phyloP scores from a whole-genome alignment of 2,888 invertebrate genomes.

The Sesamia inferens region DNA sequence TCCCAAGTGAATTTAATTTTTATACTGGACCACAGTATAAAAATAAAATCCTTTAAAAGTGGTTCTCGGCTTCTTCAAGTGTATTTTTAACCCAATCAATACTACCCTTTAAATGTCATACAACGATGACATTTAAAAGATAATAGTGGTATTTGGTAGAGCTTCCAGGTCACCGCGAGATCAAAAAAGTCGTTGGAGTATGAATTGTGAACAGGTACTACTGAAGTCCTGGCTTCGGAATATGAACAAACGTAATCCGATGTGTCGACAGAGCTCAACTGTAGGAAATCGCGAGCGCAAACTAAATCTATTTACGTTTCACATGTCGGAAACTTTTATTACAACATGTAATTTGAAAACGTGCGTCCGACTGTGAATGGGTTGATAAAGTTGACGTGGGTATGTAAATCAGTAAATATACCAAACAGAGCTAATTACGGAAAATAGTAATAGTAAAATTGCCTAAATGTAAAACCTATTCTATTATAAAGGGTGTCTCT shows the following conservation, averaged over 20 bases:
- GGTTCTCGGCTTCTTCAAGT: too few species aligned
- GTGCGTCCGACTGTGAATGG: conserved; percentile 4
- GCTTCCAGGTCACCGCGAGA: too few species aligned
- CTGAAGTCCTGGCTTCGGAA: conserved; percentile 17
- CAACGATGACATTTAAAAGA: too few species aligned
- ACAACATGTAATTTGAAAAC: conserved; percentile 32
- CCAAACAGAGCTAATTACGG: neutral
- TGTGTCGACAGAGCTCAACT: conserved; percentile 34
- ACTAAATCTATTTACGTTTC: conserved; percentile 44
- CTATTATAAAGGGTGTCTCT: too few species aligned
- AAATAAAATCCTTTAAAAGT: too few species aligned
- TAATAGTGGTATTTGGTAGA: too few species aligned
- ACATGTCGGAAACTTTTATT: conserved; percentile 26
- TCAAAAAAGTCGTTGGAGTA: neutral
- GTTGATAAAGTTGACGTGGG: conserved; percentile 21
- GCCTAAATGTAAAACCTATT: too few species aligned
- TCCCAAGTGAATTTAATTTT: too few species aligned
- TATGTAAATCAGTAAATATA: conserved; percentile 5
- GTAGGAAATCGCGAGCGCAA: conserved; percentile 36
- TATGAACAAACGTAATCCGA: conserved; percentile 45
- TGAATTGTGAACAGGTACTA: conserved; percentile 12
- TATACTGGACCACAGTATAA: too few species aligned
- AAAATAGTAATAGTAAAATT: neutral
- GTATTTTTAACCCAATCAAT: too few species aligned
- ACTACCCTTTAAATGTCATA: too few species aligned